Conservation (phyloP, 2,797 vertebrate genomes). For the Graptemys geographica region DNA sequence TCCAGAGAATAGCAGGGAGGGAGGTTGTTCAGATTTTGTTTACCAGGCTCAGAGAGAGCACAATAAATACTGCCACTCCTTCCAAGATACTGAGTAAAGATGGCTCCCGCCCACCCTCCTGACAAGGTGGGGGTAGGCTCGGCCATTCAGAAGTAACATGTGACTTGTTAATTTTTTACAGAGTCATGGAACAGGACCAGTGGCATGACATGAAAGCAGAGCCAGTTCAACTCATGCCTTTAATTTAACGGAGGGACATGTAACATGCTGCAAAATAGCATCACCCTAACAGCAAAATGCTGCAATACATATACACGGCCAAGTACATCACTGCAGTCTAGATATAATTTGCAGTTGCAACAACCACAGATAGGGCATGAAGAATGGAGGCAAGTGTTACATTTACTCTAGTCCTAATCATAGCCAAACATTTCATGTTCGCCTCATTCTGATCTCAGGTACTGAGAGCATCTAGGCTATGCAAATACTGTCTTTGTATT, state of each 20-base stretch:
- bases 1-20: neutral
- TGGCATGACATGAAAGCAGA: neutral
- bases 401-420: neutral
- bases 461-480: neutral
- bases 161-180: neutral
- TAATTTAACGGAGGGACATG: neutral
- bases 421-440: neutral
- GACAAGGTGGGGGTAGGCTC: neutral
- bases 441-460: accelerated
- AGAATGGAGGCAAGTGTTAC: neutral
- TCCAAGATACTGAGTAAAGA: neutral
- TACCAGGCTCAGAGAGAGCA: too few species aligned
- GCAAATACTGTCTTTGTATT: neutral
- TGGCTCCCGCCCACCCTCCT: neutral
- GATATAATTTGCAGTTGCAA: neutral
- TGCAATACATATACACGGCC: neutral
- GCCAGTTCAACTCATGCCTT: neutral
- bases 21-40: too few species aligned
- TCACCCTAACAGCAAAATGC: neutral
- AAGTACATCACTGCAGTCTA: neutral
- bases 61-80: neutral
- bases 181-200: neutral
- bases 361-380: neutral
- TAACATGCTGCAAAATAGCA: neutral
- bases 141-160: neutral